A percentile compares a stretch with the other conserved stretches of the same genome.
These are phyloP conservation scores for Desmophyllum pertusum DNA, from an alignment of 92 coral and sea anemone species.

Conservation along the genomic window DNA sequence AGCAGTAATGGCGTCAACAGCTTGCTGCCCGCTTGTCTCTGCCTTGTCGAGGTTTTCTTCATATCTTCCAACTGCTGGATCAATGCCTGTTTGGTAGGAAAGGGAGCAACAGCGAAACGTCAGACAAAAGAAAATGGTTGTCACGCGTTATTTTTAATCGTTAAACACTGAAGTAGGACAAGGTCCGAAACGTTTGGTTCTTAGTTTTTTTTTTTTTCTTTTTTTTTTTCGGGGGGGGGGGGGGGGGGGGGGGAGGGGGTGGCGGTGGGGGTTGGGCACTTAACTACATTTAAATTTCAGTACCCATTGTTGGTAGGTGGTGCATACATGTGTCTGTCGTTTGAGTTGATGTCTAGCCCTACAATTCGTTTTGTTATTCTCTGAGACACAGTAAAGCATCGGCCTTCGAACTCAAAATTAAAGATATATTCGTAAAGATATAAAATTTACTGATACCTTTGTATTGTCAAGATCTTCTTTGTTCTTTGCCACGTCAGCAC, in stretches of 20 bases:
- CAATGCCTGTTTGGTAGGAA: constrained; percentile 50
- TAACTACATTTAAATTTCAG: too few relatives aligned
- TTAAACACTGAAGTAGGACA: too few relatives aligned
- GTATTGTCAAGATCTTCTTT: constrained; percentile 76
- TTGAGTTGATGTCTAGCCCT: neutral
- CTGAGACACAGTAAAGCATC: neutral
- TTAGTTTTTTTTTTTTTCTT: too few relatives aligned
- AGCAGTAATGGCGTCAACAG: constrained; percentile 43
- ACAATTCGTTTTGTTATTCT: neutral
- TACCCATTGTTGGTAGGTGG: too few relatives aligned
- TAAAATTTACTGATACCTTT: constrained; percentile 56
- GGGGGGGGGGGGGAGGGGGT: too few relatives aligned
- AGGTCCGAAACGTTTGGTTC: too few relatives aligned
- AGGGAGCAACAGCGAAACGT: neutral
- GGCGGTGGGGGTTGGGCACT: neutral
- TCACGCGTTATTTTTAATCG: too few relatives aligned
- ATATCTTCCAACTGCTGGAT: constrained; percentile 68
- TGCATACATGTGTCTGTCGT: too few relatives aligned
- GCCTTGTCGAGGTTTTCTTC: constrained; percentile 62
- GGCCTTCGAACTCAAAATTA: too few relatives aligned
- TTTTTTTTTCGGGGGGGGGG: too few relatives aligned
- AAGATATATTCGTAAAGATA: neutral
- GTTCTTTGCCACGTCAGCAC: constrained; percentile 87
- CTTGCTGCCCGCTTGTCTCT: constrained; percentile 57
- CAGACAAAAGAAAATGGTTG: neutral